Evolutionary conservation across 2,888 invertebrate genomes (phyloP).

Genomic region (Spatulosminthurus flaviceps): DNA sequence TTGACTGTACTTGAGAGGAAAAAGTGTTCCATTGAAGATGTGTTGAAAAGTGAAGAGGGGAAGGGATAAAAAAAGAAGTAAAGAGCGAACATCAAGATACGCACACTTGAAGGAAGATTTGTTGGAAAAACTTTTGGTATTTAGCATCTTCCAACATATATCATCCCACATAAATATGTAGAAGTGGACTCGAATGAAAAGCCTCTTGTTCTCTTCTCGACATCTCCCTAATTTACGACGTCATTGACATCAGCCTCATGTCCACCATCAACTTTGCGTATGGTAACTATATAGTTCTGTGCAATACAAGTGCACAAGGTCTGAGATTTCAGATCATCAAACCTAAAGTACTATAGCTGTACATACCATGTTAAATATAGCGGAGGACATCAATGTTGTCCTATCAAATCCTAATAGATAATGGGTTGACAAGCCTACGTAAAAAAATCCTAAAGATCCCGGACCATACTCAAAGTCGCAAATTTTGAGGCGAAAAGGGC

Average conservation of each 20-base stretch:
- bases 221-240: conserved; percentile 26
- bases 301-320: too few species aligned
- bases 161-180: conserved; percentile 21
- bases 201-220: conserved; percentile 7
- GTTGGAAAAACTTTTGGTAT: conserved; percentile 11
- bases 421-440: too few species aligned
- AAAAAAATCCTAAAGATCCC: too few species aligned
- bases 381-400: too few species aligned
- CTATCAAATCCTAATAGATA: too few species aligned
- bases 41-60: not conserved
- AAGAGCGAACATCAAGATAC: too few species aligned
- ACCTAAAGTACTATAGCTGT: too few species aligned
- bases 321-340: too few species aligned
- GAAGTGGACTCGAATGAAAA: conserved; percentile 2
- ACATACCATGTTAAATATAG: too few species aligned
- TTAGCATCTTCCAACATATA: conserved; percentile 15
- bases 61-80: not conserved
- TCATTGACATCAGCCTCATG: conserved; percentile 30
- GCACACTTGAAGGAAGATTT: not conserved
- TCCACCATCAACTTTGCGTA: conserved; percentile 6
- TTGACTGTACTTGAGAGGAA: too few species aligned
- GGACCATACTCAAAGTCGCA: too few species aligned
- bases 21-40: not conserved
- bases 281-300: not conserved
- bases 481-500: too few species aligned